Evolutionary conservation across 2,113 vertebrate species (phyloP), one percentile per base, ranked within the genome.

Genomic region (Aspidoscelis tigris): DNA sequence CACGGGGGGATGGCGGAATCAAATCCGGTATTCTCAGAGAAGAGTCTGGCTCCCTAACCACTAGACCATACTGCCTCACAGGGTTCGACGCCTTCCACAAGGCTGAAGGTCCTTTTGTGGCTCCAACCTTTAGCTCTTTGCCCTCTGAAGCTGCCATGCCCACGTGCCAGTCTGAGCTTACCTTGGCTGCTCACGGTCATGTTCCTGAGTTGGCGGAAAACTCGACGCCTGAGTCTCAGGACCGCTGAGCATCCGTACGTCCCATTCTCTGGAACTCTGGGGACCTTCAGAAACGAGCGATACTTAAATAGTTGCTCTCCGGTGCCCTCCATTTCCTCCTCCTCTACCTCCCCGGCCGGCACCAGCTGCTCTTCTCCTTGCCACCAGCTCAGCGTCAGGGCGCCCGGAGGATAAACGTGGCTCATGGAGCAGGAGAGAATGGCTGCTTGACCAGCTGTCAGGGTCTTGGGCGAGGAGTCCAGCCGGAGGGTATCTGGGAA

Each of bases 401-500:
- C 5, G 0, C 0, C 0, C 0, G 0, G 0, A 0, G 93, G 95
- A 0, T 87, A 92, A 4, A 95, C 21, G 0, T 11, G 44, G 5
- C 0, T 86, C 11, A 94, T 89, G 0, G 73, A 90, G 88, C 96
- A 96, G 44, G 1, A 43, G 73, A 96, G 90, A 1, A 2, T 72
- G 71, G 3, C 53, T 0, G 87, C 82, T 50, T 11, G 81, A 20
- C 89, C 89, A 0, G 86, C 78, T 55, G 2, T 66, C 82, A 90
- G 84, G 3, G 0, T 0, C 0, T 0, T 12, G 0, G 94, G 94
- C 2, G 39, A 53, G 68, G 87, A 4, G 41, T 84, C 22, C 87
- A 95, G 50, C 26, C 71, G 82, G 86, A 96, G 84, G 0, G 21
- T 39, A 22, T 94, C 92, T 0, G 96, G 96, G 24, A 96, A 85